Evolutionary conservation across 1,140 invertebrate genomes (phyloP).

Genomic region (Octopus sinensis): DNA sequence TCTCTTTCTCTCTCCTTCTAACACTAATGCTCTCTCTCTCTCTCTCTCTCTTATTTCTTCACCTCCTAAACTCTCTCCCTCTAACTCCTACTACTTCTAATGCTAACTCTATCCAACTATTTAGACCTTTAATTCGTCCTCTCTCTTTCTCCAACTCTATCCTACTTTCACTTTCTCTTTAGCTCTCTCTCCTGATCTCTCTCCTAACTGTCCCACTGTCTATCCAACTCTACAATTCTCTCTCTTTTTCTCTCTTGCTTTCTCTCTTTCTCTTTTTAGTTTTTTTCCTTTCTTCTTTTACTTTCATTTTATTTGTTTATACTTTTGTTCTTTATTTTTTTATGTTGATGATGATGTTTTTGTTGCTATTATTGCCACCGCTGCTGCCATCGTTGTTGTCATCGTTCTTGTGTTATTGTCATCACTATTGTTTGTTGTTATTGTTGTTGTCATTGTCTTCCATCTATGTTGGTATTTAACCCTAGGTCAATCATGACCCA

Average conservation of each 20-base stretch:
- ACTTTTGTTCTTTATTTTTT: neutral
- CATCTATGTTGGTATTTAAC: too few relatives aligned
- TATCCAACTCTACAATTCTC: neutral
- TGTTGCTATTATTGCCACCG: too few relatives aligned
- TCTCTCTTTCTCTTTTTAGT: neutral
- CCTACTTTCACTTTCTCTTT: neutral
- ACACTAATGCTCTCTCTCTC: neutral
- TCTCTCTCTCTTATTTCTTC: neutral
- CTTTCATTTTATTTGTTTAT: neutral
- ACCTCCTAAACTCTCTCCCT: neutral
- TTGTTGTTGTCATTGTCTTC: too few relatives aligned
- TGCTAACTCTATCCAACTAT: neutral
- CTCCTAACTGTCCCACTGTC: neutral
- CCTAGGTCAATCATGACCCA: too few relatives aligned
- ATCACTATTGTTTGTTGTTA: too few relatives aligned
- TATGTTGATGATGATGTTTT: too few relatives aligned
- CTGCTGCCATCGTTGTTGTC: too few relatives aligned
- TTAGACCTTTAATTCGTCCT: neutral
- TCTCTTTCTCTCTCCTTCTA: neutral
- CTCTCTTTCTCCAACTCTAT: neutral
- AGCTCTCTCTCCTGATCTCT: neutral
- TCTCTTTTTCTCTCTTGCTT: neutral
- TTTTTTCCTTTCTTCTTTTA: neutral
- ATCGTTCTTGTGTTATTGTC: too few relatives aligned
- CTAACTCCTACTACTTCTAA: neutral